Conservation (phyloP, 2,888 invertebrate genomes). For the Tipula confusa region DNA sequence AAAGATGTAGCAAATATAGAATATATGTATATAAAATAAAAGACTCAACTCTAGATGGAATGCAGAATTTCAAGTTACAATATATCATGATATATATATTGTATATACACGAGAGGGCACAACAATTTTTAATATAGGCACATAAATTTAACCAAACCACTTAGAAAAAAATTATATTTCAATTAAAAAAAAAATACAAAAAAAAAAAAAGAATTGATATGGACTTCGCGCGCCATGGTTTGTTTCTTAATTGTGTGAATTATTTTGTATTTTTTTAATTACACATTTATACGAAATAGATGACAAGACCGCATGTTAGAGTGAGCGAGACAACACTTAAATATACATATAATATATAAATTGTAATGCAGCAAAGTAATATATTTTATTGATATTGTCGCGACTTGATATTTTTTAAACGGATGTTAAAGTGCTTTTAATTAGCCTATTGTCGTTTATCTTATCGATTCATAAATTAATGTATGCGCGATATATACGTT, state of each 20-base stretch:
- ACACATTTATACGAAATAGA: background rate
- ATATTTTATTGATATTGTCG: conserved; percentile 25
- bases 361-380: background rate
- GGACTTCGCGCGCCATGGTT: background rate
- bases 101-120: background rate
- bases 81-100: background rate
- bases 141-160: background rate
- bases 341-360: background rate
- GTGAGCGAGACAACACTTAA: background rate
- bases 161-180: conserved; percentile 3
- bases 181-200: background rate
- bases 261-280: conserved; percentile 14
- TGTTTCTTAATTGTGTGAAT: conserved; percentile 6
- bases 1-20: background rate
- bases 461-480: conserved; percentile 12
- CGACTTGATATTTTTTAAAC: background rate
- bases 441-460: conserved; percentile 25
- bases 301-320: background rate
- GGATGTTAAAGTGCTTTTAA: conserved; percentile 7
- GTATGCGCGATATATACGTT: too few species aligned
- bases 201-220: background rate
- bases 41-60: background rate
- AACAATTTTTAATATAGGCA: background rate
- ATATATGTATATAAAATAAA: background rate
- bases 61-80: conserved; percentile 3